phyloP scores from a whole-genome alignment of 2,797 vertebrate genomes.

The Alectoris magna region DNA sequence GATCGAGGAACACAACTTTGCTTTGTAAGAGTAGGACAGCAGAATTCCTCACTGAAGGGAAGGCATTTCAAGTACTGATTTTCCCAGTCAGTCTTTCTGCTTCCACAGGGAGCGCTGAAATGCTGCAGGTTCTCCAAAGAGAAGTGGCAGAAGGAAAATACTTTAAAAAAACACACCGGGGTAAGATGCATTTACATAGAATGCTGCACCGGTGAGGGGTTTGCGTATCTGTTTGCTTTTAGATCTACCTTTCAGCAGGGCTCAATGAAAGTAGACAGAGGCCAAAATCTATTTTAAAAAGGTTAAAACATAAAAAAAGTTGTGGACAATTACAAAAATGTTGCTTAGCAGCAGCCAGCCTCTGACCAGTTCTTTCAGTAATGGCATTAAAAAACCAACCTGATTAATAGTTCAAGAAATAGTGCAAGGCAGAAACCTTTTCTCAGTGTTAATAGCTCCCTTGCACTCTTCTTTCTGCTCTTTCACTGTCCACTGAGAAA shows the following conservation, averaged over 20 bases:
- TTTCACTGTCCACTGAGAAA: constrained; percentile 96
- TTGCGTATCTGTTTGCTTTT: background rate
- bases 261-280: constrained; percentile 46
- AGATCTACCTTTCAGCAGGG: constrained; percentile 28
- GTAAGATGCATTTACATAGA: background rate
- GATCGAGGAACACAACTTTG: background rate
- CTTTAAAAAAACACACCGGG: constrained; percentile 30
- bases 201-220: background rate
- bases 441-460: constrained; percentile 53
- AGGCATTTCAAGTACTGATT: background rate
- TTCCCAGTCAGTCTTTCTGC: constrained; percentile 40
- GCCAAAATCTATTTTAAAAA: constrained; percentile 63
- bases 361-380: constrained; percentile 58
- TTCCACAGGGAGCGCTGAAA: constrained; percentile 38
- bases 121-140: background rate
- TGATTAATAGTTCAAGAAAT: constrained; percentile 61
- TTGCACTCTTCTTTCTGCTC: constrained; percentile 19
- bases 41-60: constrained; percentile 47
- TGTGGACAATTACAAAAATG: constrained; percentile 53
- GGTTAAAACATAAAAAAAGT: constrained; percentile 65
- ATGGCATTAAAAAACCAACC: constrained; percentile 63
- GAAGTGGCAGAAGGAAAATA: constrained; percentile 50
- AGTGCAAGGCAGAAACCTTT: constrained; percentile 48
- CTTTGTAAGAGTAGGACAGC: constrained; percentile 24
- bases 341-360: constrained; percentile 67